Evolutionary conservation across 2,113 vertebrate species (phyloP), one percentile per base, ranked within the genome.

Genomic region (Halichoerus grypus): DNA sequence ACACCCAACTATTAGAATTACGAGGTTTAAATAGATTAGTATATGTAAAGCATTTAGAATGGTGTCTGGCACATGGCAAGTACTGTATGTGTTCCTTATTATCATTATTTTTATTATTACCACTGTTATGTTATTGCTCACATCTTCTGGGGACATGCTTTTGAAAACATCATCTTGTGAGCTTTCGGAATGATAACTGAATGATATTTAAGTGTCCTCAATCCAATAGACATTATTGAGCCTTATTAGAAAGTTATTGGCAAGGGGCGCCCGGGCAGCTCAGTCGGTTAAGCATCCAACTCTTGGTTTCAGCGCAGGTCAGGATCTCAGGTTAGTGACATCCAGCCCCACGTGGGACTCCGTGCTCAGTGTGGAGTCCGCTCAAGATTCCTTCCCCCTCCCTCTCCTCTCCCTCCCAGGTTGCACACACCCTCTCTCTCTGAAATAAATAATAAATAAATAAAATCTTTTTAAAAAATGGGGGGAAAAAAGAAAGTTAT

Each of bases 151-250:
- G 21, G 19, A 72, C 53, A 94, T 9, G 26, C 6, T 87, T 67
- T 33, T 31, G 36, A 63, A 94, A 80, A 42, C 39, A 65, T 51
- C 2, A 1, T 61, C 49, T 57, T 63, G 4, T 91, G 61, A 92
- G 28, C 21, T 67, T 46, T 76, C 26, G 57, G 69, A 63, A 97
- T 65, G 5, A 46, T 69, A 80, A 16, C 22, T 55, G 22, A 87
- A 71, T 76, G 74, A 81, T 18, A 67, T 16, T 3, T 51, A 79
- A 84, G 5, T 22, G 74, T 59, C 51, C 21, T 96, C 49, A 87
- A 76, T 79, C 18, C 19, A 94, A n/a, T 51, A 88, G 87, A 80
- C 92, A 82, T n/a, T 33, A 42, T 33, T 91, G 49, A 90, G 83
- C 5, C 19, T 59, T 71, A n/a, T n/a, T 51, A 81, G 28, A 95